Evolutionary conservation across 2,113 vertebrate genomes (phyloP).

Genomic region (Parotia lawesii): DNA sequence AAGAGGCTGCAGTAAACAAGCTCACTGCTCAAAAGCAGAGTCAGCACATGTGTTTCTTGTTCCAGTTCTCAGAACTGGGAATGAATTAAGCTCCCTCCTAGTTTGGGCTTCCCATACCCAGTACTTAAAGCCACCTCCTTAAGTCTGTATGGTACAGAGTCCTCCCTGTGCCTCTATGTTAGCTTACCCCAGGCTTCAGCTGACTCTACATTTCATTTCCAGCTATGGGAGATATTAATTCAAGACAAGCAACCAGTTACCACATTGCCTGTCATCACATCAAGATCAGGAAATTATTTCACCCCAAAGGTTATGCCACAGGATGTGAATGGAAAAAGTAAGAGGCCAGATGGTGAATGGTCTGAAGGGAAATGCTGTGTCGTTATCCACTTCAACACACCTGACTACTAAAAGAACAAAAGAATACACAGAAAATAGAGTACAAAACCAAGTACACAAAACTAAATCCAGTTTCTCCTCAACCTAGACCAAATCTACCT

Average conservation of each 20-base stretch:
- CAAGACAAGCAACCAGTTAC: neutral
- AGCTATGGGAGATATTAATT: neutral
- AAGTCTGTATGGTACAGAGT: neutral
- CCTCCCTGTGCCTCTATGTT: accelerated
- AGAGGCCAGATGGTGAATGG: neutral
- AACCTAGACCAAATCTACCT: neutral
- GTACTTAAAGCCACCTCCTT: neutral
- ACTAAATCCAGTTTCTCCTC: neutral
- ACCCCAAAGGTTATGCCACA: neutral
- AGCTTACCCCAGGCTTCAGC: neutral
- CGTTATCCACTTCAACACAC: neutral
- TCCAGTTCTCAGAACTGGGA: neutral
- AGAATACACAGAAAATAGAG: neutral
- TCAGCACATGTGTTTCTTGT: neutral
- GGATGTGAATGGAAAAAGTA: neutral
- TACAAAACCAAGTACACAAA: neutral
- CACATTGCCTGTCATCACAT: neutral
- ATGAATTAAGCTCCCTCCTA: neutral
- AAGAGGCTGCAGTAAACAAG: neutral
- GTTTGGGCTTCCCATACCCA: neutral
- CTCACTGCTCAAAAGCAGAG: neutral
- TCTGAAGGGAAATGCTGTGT: neutral
- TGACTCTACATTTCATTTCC: neutral
- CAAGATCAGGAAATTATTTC: neutral
- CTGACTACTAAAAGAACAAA: neutral